Percentiles rank a stretch among this genome's conserved stretches.
Evolutionary conservation across 2,888 invertebrate genomes (phyloP).

Genomic region (Beris morrisii): DNA sequence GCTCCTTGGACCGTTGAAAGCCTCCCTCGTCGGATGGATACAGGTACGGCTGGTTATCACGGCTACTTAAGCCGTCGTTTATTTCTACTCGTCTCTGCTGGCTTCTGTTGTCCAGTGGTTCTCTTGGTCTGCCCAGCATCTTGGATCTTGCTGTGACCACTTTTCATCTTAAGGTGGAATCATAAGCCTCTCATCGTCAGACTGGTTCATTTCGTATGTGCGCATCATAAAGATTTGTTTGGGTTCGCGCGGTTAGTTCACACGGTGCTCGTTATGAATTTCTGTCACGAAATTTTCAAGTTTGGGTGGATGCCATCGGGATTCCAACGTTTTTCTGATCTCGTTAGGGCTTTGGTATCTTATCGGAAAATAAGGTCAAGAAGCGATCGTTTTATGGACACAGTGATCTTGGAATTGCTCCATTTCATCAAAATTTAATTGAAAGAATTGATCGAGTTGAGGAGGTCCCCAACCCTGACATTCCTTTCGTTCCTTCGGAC

Average conservation of each 20-base stretch:
- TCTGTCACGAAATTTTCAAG: conserved; percentile 54
- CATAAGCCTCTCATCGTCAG: conserved; percentile 22
- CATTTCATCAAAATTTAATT: too few species aligned
- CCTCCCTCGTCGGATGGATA: conserved; percentile 2
- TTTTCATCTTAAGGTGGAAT: neutral
- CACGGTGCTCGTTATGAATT: conserved; percentile 55
- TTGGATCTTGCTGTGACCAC: too few species aligned
- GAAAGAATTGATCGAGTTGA: too few species aligned
- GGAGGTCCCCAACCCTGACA: too few species aligned
- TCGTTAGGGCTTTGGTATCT: too few species aligned
- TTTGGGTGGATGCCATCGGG: conserved; percentile 42
- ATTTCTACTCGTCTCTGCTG: neutral
- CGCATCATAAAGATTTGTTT: conserved; percentile 35
- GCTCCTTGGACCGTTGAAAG: neutral
- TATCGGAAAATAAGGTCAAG: too few species aligned
- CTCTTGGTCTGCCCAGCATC: neutral
- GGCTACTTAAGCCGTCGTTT: neutral
- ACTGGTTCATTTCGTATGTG: neutral
- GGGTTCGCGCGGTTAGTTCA: conserved; percentile 46
- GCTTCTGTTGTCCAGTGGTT: neutral
- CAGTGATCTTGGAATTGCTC: too few species aligned
- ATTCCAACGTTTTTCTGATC: neutral
- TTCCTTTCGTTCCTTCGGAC: too few species aligned
- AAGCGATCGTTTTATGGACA: too few species aligned
- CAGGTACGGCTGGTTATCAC: neutral